phyloP scores from a whole-genome alignment of 1,140 invertebrate species.

The Eciton burchellii region DNA sequence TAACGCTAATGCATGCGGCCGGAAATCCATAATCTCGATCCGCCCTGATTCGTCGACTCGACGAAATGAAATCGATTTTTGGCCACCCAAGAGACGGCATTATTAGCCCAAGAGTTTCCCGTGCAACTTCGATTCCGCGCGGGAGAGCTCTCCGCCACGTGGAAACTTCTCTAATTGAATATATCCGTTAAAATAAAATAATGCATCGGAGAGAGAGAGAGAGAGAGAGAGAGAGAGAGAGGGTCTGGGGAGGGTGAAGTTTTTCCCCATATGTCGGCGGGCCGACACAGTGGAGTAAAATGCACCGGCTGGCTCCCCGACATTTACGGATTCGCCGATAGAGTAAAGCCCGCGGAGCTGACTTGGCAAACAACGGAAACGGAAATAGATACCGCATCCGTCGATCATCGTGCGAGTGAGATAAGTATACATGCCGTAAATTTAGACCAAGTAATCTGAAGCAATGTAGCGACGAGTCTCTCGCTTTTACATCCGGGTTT shows the following conservation, averaged over 20 bases:
- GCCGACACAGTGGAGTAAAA: background rate
- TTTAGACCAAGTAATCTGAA: background rate
- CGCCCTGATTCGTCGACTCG: background rate
- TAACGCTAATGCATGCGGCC: background rate
- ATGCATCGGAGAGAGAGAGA: background rate
- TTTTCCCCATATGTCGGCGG: background rate
- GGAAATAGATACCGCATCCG: background rate
- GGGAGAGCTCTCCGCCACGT: background rate
- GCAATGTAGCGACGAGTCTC: background rate
- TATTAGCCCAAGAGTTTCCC: conserved; percentile 1
- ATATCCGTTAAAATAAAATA: conserved; percentile 30
- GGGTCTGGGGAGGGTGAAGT: no score
- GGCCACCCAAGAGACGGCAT: background rate
- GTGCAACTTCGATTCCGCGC: background rate
- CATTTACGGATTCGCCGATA: conserved; percentile 11
- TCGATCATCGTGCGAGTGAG: background rate
- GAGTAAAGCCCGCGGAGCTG: background rate
- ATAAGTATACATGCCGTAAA: background rate
- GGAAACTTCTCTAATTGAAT: conserved; percentile 5
- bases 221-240: no score
- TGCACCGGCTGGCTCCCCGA: background rate
- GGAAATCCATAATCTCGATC: background rate
- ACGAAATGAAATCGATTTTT: background rate
- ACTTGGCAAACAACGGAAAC: background rate
- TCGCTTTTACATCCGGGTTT: background rate